Evolutionary conservation across 2,888 invertebrate genomes (phyloP).

Genomic region (Dicranocentrus wangi): DNA sequence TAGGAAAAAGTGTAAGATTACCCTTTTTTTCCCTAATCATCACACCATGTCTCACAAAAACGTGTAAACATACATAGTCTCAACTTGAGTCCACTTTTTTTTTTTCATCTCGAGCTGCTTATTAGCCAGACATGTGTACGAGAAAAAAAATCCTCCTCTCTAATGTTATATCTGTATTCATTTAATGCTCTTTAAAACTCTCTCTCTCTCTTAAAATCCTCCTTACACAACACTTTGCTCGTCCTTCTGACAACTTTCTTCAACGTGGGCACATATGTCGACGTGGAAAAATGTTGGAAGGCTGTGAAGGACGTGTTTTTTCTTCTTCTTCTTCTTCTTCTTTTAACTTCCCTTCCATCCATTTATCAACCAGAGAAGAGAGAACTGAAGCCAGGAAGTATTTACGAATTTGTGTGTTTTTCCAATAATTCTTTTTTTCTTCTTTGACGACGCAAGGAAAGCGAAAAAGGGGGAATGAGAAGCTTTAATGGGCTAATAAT

Average conservation of each 20-base stretch:
- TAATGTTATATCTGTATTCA: neutral
- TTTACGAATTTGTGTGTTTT: constrained; percentile 9
- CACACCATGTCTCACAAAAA: no score
- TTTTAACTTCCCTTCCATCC: neutral
- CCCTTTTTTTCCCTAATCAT: no score
- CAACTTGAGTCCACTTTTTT: no score
- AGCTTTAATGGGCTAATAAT: constrained; percentile 41
- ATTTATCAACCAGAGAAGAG: neutral
- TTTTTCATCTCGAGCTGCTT: neutral
- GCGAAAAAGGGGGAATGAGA: constrained; percentile 35
- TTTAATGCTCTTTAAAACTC: constrained; percentile 19
- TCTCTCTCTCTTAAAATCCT: constrained; percentile 27
- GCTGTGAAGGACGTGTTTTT: neutral
- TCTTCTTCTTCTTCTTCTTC: neutral
- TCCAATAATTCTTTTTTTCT: constrained; percentile 33
- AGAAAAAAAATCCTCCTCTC: constrained; percentile 33
- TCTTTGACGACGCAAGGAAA: constrained; percentile 1
- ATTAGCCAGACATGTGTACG: neutral
- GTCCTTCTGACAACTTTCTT: constrained; percentile 8
- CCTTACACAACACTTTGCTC: neutral
- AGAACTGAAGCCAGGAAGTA: constrained; percentile 6
- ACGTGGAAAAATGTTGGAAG: neutral
- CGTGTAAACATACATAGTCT: no score
- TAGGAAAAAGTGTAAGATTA: no score
- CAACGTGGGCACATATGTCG: constrained; percentile 47